Conservation (phyloP, 2,888 invertebrate genomes). For the Dynastes tityus region DNA sequence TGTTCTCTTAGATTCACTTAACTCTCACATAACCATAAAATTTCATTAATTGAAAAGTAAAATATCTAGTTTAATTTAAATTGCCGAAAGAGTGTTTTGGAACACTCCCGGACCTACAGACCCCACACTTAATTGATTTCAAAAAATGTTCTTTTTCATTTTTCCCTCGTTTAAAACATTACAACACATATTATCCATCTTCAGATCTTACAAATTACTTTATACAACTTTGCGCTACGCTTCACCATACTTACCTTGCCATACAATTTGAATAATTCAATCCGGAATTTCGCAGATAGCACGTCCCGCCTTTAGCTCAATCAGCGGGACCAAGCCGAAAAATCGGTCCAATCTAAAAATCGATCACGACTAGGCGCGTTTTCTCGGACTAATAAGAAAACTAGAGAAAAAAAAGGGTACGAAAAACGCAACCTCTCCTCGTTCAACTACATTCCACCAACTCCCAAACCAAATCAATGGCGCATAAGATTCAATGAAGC, state of each 20-base stretch:
- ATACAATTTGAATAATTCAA: constrained; percentile 26
- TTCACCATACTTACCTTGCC: not conserved
- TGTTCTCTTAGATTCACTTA: too few species aligned
- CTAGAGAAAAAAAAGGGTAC: constrained; percentile 66
- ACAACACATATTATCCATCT: too few species aligned
- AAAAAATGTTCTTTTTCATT: too few species aligned
- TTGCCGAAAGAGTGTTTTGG: too few species aligned
- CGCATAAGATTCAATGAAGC: constrained; percentile 69
- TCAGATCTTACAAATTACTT: too few species aligned
- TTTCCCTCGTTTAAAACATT: too few species aligned
- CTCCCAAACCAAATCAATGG: constrained; percentile 67
- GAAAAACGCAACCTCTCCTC: too few species aligned
- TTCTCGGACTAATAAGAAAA: constrained; percentile 61
- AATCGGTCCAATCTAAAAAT: constrained; percentile 43
- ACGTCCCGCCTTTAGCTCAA: not conserved
- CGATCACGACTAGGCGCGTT: constrained; percentile 48
- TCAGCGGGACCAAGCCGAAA: constrained; percentile 26
- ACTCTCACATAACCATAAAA: too few species aligned
- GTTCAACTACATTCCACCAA: not conserved
- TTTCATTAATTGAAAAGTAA: too few species aligned
- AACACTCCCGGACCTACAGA: too few species aligned
- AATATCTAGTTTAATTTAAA: too few species aligned
- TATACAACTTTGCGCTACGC: not conserved
- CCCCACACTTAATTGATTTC: too few species aligned
- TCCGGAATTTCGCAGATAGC: constrained; percentile 1